Base-by-base conservation (phyloP, 2,113 vertebrate genomes). In the Opisthocomus hoazin region DNA sequence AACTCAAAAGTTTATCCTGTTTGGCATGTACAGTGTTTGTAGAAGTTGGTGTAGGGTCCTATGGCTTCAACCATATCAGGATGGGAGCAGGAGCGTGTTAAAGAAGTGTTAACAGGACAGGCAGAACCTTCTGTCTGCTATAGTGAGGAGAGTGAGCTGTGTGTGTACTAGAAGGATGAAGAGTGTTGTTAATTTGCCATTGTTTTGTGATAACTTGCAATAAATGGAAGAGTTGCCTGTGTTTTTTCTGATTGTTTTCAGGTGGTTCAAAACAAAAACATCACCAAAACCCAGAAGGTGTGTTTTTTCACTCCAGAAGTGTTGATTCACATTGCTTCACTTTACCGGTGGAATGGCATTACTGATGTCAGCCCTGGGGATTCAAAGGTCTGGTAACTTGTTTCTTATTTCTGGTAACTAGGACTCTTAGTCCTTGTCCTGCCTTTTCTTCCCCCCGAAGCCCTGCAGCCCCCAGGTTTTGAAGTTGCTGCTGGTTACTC, bases 221-320 rank as follows among this genome's bases (percentile, higher is more conserved):
- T 37, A n/a, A 83, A 10, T 30, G 23, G 29, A 79, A 27, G 22
- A 57, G 15, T 57, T 87, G 19, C 54, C 29, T 43, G 15, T 5
- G 30, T 39, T 46, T 48, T 37, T 27, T 1, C 45, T 74, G 11
- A 1, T 87, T 89, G 27, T 84, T 83, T 95, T 37, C 93, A 99
- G 99, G 98, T 99, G 37, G 96, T 99, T 74, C 97, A 98, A 75
- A 99, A 99, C 96, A 99, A 98, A 93, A 98, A 73, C 7, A 92
- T 99, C 70, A 99, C 97, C 56, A 99, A 99, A 96, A 99, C 99
- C 1, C 99, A 99, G 98, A 99, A 99, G 85, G 98, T 99, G 32
- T 99, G 98, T 6, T 99, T 99, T 94, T 99, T 99, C 81, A 98
- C 98, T 2, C 97, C 98, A 2, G 98, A 98, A 17, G 37, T 99